These are phyloP conservation scores for Manis pentadactyla DNA, from an alignment of 2,797 vertebrate species.

Conservation along the genomic window DNA sequence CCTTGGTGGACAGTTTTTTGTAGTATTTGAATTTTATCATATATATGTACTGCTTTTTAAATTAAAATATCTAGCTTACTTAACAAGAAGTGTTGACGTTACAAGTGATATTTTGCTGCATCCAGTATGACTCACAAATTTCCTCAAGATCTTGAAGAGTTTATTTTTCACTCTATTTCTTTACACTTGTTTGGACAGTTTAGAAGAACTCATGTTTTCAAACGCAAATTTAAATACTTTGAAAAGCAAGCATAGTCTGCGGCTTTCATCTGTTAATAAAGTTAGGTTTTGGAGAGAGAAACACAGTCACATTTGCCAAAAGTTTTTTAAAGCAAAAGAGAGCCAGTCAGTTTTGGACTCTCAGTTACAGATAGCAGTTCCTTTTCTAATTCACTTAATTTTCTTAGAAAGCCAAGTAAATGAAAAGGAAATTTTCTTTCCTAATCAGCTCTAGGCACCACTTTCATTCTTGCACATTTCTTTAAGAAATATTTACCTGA, in stretches of 20 bases:
- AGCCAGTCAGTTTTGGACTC: background rate
- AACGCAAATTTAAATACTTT: slow-evolving; percentile 29
- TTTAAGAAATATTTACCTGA: background rate
- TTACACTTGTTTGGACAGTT: slow-evolving; percentile 20
- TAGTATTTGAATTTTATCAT: background rate
- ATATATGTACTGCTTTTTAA: background rate
- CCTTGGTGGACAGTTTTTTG: background rate
- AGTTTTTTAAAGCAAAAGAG: background rate
- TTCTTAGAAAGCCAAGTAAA: slow-evolving; percentile 26
- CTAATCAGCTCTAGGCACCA: background rate
- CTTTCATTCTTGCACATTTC: background rate
- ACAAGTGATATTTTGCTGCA: background rate
- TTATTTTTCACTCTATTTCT: background rate
- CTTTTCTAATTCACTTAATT: background rate
- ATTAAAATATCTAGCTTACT: background rate
- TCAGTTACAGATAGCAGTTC: background rate
- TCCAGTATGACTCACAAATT: background rate
- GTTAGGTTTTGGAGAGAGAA: slow-evolving; percentile 22
- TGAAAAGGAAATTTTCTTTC: background rate
- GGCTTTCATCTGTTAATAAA: background rate
- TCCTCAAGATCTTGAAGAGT: background rate
- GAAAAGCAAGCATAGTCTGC: background rate
- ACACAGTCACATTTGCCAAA: background rate
- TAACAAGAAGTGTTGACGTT: background rate
- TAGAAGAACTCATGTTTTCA: slow-evolving; percentile 38